Evolutionary conservation across 2,113 vertebrate species (phyloP).

Genomic region (Castor canadensis): DNA sequence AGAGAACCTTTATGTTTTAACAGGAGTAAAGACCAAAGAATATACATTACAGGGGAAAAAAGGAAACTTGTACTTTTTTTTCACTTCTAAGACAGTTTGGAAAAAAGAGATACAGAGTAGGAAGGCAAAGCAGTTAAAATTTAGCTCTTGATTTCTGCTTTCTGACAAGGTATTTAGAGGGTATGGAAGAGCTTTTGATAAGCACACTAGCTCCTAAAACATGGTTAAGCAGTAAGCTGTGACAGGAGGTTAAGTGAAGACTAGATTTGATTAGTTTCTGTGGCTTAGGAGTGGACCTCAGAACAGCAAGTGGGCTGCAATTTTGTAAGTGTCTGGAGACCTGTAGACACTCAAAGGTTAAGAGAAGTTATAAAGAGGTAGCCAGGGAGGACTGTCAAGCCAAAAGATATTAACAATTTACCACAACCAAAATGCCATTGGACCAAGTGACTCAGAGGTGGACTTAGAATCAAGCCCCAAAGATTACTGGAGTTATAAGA

Average conservation of each 20-base stretch:
- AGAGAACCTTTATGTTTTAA: not conserved
- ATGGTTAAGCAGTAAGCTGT: not conserved
- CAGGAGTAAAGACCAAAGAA: not conserved
- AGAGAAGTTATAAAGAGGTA: not conserved
- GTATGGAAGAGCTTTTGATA: not conserved
- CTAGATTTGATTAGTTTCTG: not conserved
- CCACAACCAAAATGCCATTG: not conserved
- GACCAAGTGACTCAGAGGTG: not conserved
- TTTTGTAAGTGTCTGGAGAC: not conserved
- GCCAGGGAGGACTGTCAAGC: not conserved
- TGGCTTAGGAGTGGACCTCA: not conserved
- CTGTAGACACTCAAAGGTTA: fast-evolving
- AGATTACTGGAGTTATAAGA: not conserved
- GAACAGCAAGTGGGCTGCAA: fast-evolving
- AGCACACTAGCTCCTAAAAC: not conserved
- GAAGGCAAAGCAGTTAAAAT: not conserved
- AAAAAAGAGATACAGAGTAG: not conserved
- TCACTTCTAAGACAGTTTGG: not conserved
- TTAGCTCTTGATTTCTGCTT: not conserved
- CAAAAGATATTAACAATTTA: not conserved
- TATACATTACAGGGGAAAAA: not conserved
- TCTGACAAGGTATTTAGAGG: not conserved
- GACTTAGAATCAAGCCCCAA: not conserved
- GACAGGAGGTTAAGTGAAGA: not conserved
- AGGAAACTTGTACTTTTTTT: not conserved